Conservation (phyloP, 2,113 vertebrate genomes). For the Pollachius pollachius region DNA sequence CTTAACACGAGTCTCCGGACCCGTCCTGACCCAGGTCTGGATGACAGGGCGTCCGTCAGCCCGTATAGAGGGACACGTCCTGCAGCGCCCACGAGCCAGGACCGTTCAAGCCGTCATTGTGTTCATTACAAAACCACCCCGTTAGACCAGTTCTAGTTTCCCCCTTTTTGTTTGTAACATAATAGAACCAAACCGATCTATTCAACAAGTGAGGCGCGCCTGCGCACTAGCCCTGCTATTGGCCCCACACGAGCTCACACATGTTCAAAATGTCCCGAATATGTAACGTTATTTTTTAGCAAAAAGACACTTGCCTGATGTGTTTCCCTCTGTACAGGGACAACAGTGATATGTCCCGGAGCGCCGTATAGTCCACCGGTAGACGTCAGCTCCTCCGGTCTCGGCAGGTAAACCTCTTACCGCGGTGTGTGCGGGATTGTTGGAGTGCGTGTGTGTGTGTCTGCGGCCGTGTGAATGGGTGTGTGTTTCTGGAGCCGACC, state of each 20-base stretch:
- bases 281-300: too few species aligned
- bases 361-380: not conserved
- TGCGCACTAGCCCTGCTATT: not conserved
- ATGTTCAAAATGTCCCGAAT: too few species aligned
- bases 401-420: constrained; percentile 57
- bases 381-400: not conserved
- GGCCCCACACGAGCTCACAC: not conserved
- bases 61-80: too few species aligned
- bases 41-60: too few species aligned
- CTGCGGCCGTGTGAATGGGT: too few species aligned
- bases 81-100: too few species aligned
- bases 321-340: not conserved
- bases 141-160: not conserved
- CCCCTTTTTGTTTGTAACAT: constrained; percentile 23
- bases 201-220: constrained; percentile 16
- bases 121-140: too few species aligned
- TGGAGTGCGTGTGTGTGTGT: too few species aligned
- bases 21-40: too few species aligned
- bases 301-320: not conserved
- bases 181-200: constrained; percentile 21
- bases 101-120: too few species aligned
- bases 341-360: not conserved
- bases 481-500: constrained; percentile 10
- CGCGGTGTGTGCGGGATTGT: not conserved
- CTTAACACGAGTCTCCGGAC: too few species aligned